These are phyloP conservation scores for Spisula subtruncata DNA, from an alignment of 2,888 invertebrate species.

Conservation along the genomic window DNA sequence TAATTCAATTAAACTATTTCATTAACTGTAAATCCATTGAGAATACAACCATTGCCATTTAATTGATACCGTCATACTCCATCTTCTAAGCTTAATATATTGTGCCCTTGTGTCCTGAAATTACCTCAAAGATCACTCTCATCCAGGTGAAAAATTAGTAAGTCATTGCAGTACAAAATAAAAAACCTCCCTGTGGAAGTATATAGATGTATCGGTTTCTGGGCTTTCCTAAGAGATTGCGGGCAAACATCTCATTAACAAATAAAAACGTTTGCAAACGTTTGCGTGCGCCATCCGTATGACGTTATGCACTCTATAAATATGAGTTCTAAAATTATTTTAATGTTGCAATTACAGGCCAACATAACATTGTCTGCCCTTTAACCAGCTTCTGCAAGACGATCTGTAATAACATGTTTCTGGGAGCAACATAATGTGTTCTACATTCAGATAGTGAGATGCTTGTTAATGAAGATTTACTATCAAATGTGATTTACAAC, in stretches of 20 bases:
- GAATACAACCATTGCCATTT: not conserved
- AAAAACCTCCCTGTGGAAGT: not conserved
- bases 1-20: not conserved
- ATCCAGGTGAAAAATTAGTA: not conserved
- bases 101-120: not conserved
- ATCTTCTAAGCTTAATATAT: too few species aligned
- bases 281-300: not conserved
- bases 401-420: not conserved
- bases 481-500: not conserved
- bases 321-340: not conserved
- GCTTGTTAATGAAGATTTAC: constrained; percentile 4
- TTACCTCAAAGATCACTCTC: not conserved
- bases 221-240: not conserved
- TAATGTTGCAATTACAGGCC: not conserved
- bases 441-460: too few species aligned
- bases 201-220: too few species aligned
- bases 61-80: too few species aligned
- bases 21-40: too few species aligned
- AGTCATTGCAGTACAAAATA: not conserved
- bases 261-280: not conserved
- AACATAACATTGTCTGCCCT: not conserved
- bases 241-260: not conserved
- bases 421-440: not conserved
- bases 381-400: not conserved
- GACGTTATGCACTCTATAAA: not conserved